Conservation (phyloP, 2,888 invertebrate genomes). For the Macaria notata region DNA sequence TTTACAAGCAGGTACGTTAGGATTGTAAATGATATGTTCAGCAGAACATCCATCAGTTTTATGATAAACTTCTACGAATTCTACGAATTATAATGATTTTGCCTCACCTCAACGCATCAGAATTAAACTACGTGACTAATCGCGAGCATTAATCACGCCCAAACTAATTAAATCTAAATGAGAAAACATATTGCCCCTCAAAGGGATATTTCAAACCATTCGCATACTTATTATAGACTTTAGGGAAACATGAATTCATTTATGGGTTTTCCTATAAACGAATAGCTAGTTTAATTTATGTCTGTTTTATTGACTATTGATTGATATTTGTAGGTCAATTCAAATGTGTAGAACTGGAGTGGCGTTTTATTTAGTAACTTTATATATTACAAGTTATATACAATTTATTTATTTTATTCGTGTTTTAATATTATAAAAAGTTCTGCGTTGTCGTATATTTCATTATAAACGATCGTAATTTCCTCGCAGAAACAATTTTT, state of each 20-base stretch:
- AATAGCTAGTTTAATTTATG: constrained; percentile 9
- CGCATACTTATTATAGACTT: constrained; percentile 2
- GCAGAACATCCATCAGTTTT: no score
- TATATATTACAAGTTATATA: no score
- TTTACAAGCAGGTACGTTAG: no score
- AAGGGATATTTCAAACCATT: constrained; percentile 10
- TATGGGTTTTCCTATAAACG: constrained; percentile 14
- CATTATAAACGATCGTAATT: no score
- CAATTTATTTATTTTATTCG: no score
- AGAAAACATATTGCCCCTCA: constrained; percentile 21
- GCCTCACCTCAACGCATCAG: neutral
- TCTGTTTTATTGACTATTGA: constrained; percentile 13
- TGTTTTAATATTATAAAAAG: no score
- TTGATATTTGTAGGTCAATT: constrained; percentile 22
- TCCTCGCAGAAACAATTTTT: no score
- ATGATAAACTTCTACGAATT: no score
- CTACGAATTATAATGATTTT: neutral
- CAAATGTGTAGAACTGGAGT: neutral
- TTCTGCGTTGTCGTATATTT: no score
- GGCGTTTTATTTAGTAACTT: no score
- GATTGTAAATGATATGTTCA: no score
- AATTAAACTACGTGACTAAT: constrained; percentile 23
- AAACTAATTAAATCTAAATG: constrained; percentile 23
- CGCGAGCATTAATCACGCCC: constrained; percentile 20
- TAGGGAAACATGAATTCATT: constrained; percentile 12